Evolutionary conservation across 2,888 invertebrate genomes (phyloP).

Genomic region (Lochmaea crataegi): DNA sequence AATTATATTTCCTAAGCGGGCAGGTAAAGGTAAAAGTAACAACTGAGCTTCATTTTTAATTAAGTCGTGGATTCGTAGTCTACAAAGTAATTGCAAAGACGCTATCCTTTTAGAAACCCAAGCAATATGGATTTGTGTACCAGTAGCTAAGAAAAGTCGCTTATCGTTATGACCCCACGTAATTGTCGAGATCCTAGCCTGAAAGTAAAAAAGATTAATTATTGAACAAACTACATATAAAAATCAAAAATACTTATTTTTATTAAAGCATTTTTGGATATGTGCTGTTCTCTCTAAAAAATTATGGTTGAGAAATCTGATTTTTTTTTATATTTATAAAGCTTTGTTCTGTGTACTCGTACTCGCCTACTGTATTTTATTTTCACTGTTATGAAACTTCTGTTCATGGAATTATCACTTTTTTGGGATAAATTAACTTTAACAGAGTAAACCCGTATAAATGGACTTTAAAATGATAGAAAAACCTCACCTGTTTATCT

Average conservation of each 20-base stretch:
- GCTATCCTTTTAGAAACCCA: constrained; percentile 93
- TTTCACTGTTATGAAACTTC: too few relatives aligned
- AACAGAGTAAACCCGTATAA: not conserved
- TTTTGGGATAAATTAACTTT: too few relatives aligned
- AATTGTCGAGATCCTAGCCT: constrained; percentile 90
- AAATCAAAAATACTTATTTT: too few relatives aligned
- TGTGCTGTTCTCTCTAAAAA: too few relatives aligned
- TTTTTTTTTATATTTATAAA: too few relatives aligned
- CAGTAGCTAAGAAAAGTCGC: constrained; percentile 92
- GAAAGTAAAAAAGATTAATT: constrained; percentile 47
- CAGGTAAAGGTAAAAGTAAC: constrained; percentile 86
- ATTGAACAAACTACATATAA: too few relatives aligned
- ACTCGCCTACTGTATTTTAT: too few relatives aligned
- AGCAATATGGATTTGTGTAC: constrained; percentile 91
- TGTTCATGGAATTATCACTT: too few relatives aligned
- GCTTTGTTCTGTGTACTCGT: too few relatives aligned
- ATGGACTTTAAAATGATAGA: not conserved
- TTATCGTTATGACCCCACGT: constrained; percentile 99
- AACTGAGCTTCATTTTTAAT: constrained; percentile 81
- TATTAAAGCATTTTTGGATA: too few relatives aligned
- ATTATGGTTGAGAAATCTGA: too few relatives aligned
- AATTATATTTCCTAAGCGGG: constrained; percentile 85
- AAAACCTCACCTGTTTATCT: constrained; percentile 65
- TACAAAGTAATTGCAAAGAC: constrained; percentile 88
- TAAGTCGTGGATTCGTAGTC: constrained; percentile 82